These are phyloP conservation scores for Lanistes nyassanus DNA, from an alignment of 1,140 invertebrate species.

Conservation along the genomic window DNA sequence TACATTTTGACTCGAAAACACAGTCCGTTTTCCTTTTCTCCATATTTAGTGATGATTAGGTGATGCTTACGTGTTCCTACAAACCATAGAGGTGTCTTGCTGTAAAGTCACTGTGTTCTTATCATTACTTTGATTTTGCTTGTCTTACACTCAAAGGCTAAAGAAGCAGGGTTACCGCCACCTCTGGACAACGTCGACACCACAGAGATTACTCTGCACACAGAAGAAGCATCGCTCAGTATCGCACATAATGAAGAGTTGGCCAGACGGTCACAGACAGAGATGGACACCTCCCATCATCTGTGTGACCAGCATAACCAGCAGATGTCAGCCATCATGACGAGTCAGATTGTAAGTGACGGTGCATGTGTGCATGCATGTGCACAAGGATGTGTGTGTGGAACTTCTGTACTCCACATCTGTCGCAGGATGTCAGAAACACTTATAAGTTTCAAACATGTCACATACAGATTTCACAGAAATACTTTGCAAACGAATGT, in stretches of 20 bases:
- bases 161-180: conserved; percentile 49
- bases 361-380: neutral
- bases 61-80: too few species aligned
- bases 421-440: too few species aligned
- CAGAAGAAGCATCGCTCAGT: conserved; percentile 47
- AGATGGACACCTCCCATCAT: conserved; percentile 46
- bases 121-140: conserved; percentile 3
- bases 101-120: neutral
- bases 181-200: conserved; percentile 40
- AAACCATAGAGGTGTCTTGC: neutral
- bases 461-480: neutral
- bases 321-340: conserved; percentile 46
- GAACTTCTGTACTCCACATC: too few species aligned
- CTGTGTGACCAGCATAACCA: conserved; percentile 44
- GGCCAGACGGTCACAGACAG: conserved; percentile 45
- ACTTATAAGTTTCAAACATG: too few species aligned
- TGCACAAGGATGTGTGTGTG: too few species aligned
- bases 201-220: conserved; percentile 48
- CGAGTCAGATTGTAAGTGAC: conserved; percentile 52
- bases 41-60: too few species aligned
- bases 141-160: conserved; percentile 39
- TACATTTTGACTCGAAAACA: too few species aligned
- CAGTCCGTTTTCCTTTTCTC: too few species aligned
- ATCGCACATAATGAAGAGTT: conserved; percentile 49
- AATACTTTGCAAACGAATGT: too few species aligned